A percentile compares a stretch with the other conserved stretches of the same genome.
phyloP scores from a whole-genome alignment of 2,888 invertebrate species.

The Agapostemon virescens region DNA sequence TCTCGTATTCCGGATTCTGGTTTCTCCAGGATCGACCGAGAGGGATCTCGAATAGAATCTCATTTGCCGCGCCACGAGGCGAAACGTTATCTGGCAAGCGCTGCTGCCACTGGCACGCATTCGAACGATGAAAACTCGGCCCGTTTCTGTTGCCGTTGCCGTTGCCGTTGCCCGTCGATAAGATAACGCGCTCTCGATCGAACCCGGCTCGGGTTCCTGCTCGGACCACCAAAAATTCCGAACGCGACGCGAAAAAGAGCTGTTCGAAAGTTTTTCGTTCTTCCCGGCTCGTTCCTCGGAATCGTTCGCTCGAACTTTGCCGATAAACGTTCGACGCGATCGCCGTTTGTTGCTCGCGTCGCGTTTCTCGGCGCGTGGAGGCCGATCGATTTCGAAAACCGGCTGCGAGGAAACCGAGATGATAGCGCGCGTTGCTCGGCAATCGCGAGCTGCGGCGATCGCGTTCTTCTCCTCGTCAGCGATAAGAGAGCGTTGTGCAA shows the following conservation, averaged over 20 bases:
- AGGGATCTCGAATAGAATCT: conserved; percentile 58
- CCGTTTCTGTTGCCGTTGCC: background rate
- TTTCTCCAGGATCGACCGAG: conserved; percentile 45
- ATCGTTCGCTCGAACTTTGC: background rate
- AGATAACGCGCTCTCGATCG: conserved; percentile 51
- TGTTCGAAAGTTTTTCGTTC: background rate
- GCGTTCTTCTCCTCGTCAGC: conserved; percentile 42
- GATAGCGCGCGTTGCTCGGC: conserved; percentile 30
- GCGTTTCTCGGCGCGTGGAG: background rate
- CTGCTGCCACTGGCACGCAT: conserved; percentile 30
- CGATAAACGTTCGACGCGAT: background rate
- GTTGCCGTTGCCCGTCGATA: conserved; percentile 47
- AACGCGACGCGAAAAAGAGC: background rate
- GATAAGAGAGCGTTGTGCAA: conserved; percentile 61
- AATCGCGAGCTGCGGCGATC: conserved; percentile 40
- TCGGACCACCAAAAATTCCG: background rate
- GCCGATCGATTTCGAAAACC: conserved; percentile 43
- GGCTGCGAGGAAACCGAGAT: conserved; percentile 15
- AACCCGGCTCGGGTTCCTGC: background rate
- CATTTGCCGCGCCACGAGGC: conserved; percentile 50
- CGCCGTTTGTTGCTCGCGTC: background rate
- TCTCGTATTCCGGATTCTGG: conserved; percentile 64
- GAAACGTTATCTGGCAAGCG: conserved; percentile 55
- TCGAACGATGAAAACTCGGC: conserved; percentile 35
- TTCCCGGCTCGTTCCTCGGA: background rate